Evolutionary conservation across 2,797 vertebrate species (phyloP), one percentile per base, ranked within the genome.

Genomic region (Pangasius krempfi): DNA sequence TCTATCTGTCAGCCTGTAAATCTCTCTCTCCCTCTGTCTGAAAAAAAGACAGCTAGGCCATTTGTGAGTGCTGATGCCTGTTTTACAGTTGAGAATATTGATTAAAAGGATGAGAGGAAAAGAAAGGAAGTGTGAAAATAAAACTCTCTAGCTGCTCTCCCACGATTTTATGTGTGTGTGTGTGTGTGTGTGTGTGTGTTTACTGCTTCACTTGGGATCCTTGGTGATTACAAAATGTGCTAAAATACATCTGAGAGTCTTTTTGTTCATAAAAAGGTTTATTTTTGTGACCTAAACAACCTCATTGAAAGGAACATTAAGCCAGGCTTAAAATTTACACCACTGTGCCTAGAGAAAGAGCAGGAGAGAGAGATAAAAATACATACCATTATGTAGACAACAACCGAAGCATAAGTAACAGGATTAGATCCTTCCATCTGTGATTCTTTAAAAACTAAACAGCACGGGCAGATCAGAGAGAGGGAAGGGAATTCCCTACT

Each of bases 361-460:
- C 56, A 14, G 16, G 14, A 70, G 52, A 58, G 52, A 86, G 62
- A 66, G 44, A 5, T 27, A 56, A 52, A 73, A 14, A 86, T 70
- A 8, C 66, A 62, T 52, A 62, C 44, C 27, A 44, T 72, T 72
- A 18, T 70, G 30, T 33, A 75, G 78, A 72, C 47, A 73, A 75
- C n/a, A 84, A 85, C 16, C 60, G 81, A 79, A 33, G 89, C 80
- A 60, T 70, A 70, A 87, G 87, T 93, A 92, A 91, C 81, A 93
- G 89, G 91, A 93, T 92, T 92, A 93, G 72, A 91, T 85, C 84
- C 86, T 73, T 89, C 86, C 89, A 90, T 92, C 86, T 90, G 76
- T 86, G 89, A 83, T 88, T 88, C 89, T 88, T 84, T 85, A 81
- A 84, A 88, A 56, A 87, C 78, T 92, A 92, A 93, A 92, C 89